phyloP scores from a whole-genome alignment of 2,797 vertebrate genomes.

The Todus mexicanus region DNA sequence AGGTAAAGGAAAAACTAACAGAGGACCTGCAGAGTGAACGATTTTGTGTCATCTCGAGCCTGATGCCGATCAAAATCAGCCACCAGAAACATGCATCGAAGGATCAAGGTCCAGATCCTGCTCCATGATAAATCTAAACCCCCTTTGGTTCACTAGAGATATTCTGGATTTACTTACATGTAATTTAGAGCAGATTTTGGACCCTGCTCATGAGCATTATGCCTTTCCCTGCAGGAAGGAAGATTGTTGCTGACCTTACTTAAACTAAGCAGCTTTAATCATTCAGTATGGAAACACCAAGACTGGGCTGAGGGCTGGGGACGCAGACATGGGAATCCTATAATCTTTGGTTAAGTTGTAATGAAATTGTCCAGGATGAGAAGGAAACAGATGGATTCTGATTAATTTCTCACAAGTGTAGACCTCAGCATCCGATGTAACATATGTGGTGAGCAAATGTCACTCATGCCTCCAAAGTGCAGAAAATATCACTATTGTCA shows the following conservation, averaged over 20 bases:
- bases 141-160: background rate
- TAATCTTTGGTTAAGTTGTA: slow-evolving; percentile 80
- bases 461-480: slow-evolving; percentile 46
- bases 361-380: slow-evolving; percentile 78
- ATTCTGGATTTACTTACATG: slow-evolving; percentile 40
- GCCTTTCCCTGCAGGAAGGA: slow-evolving; percentile 62
- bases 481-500: slow-evolving; percentile 59
- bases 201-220: slow-evolving; percentile 66
- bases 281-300: slow-evolving; percentile 61
- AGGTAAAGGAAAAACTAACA: background rate
- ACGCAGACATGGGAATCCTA: slow-evolving; percentile 65
- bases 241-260: slow-evolving; percentile 75
- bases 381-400: slow-evolving; percentile 81
- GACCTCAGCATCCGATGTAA: slow-evolving; percentile 65
- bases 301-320: slow-evolving; percentile 45
- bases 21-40: background rate
- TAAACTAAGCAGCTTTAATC: slow-evolving; percentile 78
- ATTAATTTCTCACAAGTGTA: slow-evolving; percentile 77
- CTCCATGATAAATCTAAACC: background rate
- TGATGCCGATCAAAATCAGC: background rate
- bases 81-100: background rate
- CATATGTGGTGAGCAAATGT: slow-evolving; percentile 65
- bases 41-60: background rate
- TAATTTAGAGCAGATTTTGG: slow-evolving; percentile 63
- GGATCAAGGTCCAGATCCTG: background rate